phyloP scores from a whole-genome alignment of 2,113 vertebrate genomes.

The Cavia porcellus region DNA sequence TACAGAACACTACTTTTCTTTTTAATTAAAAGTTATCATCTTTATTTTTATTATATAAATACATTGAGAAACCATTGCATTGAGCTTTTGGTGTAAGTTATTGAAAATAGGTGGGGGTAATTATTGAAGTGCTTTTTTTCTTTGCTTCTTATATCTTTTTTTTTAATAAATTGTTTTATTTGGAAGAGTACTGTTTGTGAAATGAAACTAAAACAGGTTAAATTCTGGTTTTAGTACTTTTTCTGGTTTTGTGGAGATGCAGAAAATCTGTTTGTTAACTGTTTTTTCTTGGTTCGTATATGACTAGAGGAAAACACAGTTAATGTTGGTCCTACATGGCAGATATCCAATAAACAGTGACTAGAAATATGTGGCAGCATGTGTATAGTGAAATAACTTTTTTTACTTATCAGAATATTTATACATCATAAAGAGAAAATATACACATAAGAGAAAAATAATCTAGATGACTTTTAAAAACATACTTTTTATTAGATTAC shows the following conservation, averaged over 20 bases:
- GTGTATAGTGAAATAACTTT: not conserved
- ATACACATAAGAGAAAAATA: not conserved
- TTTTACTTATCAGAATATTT: slow-evolving; percentile 20
- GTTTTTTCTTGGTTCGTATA: not conserved
- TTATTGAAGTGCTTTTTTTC: not conserved
- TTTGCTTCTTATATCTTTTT: not conserved
- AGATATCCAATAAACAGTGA: not conserved
- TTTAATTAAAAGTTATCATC: not conserved
- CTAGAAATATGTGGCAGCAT: not conserved
- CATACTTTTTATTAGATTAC: not conserved
- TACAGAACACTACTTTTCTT: not conserved
- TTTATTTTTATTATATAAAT: not conserved
- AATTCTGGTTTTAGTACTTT: not conserved
- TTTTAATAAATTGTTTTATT: not conserved
- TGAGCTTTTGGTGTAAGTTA: not conserved
- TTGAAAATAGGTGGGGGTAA: not conserved
- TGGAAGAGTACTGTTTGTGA: not conserved
- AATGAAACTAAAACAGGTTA: not conserved
- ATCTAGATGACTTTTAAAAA: not conserved
- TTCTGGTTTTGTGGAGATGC: not conserved
- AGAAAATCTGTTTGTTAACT: not conserved
- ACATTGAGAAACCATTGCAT: not conserved
- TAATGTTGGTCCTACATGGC: not conserved
- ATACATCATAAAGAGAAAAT: not conserved
- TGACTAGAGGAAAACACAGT: not conserved